Percentiles rank a stretch among this genome's conserved stretches.
Evolutionary conservation across 2,113 vertebrate genomes (phyloP).

Genomic region (Clarias macrocephalus): DNA sequence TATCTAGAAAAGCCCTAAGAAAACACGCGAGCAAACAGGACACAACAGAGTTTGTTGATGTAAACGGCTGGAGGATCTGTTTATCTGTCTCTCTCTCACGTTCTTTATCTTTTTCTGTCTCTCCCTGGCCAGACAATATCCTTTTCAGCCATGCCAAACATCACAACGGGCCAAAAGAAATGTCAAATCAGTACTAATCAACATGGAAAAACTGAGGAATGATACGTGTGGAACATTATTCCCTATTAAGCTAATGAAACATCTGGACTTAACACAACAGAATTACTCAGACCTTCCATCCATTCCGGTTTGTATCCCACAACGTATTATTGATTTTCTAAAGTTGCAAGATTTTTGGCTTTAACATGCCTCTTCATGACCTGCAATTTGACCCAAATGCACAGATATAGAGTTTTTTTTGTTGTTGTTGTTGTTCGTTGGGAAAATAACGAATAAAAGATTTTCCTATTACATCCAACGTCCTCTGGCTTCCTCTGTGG

Average conservation of each 20-base stretch:
- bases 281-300: neutral
- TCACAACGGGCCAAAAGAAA: constrained; percentile 30
- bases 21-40: neutral
- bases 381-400: neutral
- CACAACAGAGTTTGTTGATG: constrained; percentile 24
- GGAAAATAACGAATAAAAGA: constrained; percentile 6
- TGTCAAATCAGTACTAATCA: constrained; percentile 31
- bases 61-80: neutral
- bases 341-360: neutral
- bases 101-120: constrained; percentile 16
- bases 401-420: neutral
- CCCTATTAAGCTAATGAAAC: neutral
- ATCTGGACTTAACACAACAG: neutral
- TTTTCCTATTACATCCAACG: neutral
- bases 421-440: neutral
- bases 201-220: neutral
- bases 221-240: neutral
- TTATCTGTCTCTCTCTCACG: constrained; percentile 24
- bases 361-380: neutral
- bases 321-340: neutral
- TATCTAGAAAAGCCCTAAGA: neutral
- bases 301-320: neutral
- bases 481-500: neutral
- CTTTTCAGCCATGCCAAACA: constrained; percentile 48
- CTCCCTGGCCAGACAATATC: constrained; percentile 46